These are phyloP conservation scores for Napeogenes sylphis DNA, from an alignment of 2,888 invertebrate species.

Conservation along the genomic window DNA sequence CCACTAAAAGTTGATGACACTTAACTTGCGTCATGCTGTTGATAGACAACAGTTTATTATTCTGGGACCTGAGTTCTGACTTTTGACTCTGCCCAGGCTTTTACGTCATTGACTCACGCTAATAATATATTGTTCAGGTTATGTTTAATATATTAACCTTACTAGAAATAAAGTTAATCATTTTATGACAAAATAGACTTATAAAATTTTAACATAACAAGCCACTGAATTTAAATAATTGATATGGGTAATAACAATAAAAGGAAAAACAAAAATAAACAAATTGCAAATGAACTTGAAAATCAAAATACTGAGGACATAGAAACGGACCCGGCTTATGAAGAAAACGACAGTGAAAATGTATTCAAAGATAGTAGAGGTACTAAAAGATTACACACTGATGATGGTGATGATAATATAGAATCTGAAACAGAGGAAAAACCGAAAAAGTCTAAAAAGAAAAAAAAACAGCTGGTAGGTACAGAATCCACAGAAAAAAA, in stretches of 20 bases:
- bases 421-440: slow-evolving; percentile 45
- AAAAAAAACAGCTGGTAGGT: slow-evolving; percentile 52
- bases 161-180: no score
- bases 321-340: background rate
- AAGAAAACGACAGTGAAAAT: slow-evolving; percentile 4
- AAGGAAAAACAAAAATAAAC: slow-evolving; percentile 30
- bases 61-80: no score
- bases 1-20: no score
- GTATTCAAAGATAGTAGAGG: slow-evolving; percentile 31
- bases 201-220: no score
- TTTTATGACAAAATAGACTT: no score
- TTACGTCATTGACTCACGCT: no score
- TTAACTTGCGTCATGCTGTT: no score
- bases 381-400: slow-evolving; percentile 25
- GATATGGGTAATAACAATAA: slow-evolving; percentile 32
- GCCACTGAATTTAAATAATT: slow-evolving; percentile 5
- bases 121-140: no score
- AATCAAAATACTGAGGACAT: slow-evolving; percentile 12
- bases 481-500: slow-evolving; percentile 52
- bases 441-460: slow-evolving; percentile 49
- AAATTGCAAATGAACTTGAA: slow-evolving; percentile 11
- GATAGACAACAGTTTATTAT: no score
- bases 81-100: no score
- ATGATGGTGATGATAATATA: slow-evolving; percentile 44
- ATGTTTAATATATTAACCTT: no score